Evolutionary conservation across 30 jellyfish, hydroid and myxozoan species (phyloP).

Genomic region (Hydractinia echinata): DNA sequence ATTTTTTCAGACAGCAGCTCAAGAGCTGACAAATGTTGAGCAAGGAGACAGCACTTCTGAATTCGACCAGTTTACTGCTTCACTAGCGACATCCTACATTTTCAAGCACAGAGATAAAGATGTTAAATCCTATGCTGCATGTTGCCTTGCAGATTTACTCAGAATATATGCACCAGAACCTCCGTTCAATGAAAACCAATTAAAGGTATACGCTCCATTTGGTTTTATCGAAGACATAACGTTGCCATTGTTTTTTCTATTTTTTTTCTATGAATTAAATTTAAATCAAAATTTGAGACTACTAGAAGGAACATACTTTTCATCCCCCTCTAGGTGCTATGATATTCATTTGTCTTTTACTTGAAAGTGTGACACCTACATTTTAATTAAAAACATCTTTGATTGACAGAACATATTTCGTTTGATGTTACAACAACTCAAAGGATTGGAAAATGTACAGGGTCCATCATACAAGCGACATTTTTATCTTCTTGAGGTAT

Average conservation of each 20-base stretch:
- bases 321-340: not conserved
- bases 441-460: constrained; percentile 58
- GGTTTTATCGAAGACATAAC: too few species aligned
- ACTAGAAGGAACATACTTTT: too few species aligned
- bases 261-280: too few species aligned
- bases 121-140: constrained; percentile 71
- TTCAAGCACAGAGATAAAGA: constrained; percentile 75
- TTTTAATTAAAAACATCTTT: too few species aligned
- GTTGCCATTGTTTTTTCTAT: too few species aligned
- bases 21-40: constrained; percentile 70
- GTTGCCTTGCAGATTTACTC: constrained; percentile 85
- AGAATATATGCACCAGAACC: constrained; percentile 93
- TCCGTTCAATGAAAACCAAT: constrained; percentile 82
- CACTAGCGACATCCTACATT: constrained; percentile 57
- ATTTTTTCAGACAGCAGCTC: constrained; percentile 51
- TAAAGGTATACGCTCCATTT: constrained; percentile 44
- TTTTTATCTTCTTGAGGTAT: constrained; percentile 77
- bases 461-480: constrained; percentile 58
- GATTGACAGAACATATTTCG: constrained; percentile 55
- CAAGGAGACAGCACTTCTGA: constrained; percentile 69
- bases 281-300: too few species aligned
- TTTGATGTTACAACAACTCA: constrained; percentile 55
- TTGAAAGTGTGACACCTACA: too few species aligned
- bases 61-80: constrained; percentile 74
- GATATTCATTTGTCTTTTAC: too few species aligned